These are phyloP conservation scores for Pelusios castaneus DNA, from an alignment of 2,113 vertebrate species.

Conservation along the genomic window DNA sequence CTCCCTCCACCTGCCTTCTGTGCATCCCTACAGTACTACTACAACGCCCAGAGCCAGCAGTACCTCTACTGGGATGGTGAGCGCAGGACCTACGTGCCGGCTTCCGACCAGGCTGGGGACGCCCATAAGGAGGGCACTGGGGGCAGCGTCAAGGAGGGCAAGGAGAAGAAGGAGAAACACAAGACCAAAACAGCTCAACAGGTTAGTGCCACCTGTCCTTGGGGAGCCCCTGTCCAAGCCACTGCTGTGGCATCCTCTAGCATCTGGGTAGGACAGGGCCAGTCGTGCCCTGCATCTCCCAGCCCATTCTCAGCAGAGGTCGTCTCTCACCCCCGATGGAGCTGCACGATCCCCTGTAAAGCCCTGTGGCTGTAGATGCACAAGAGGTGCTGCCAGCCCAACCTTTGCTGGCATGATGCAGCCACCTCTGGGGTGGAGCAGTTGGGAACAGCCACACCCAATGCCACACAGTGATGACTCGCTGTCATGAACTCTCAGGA, in stretches of 20 bases:
- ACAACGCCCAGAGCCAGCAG: conserved; percentile 87
- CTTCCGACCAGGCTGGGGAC: conserved; percentile 76
- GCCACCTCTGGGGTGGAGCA: background rate
- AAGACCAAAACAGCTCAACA: conserved; percentile 92
- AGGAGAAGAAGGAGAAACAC: conserved; percentile 92
- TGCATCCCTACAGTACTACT: conserved; percentile 84
- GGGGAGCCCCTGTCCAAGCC: background rate
- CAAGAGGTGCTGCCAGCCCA: background rate
- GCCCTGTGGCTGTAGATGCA: too few relatives aligned
- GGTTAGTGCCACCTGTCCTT: conserved; percentile 65
- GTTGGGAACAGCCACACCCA: background rate
- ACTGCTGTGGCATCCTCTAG: background rate
- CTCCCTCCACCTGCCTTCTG: too few relatives aligned
- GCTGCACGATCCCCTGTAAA: too few relatives aligned
- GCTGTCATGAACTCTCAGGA: too few relatives aligned
- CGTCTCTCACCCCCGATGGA: too few relatives aligned
- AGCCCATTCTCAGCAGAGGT: too few relatives aligned
- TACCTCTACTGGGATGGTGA: conserved; percentile 95
- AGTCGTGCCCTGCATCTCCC: too few relatives aligned
- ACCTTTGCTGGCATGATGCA: background rate
- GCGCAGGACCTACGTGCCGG: conserved; percentile 83
- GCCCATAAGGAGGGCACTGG: conserved; percentile 70
- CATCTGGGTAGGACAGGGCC: background rate
- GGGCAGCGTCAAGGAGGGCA: conserved; percentile 73
- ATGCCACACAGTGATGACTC: rapidly evolving